Percentiles rank a stretch among this genome's conserved stretches.
These are phyloP conservation scores for Heliconius hermathena DNA, from an alignment of 1,140 invertebrate genomes.

Conservation along the genomic window DNA sequence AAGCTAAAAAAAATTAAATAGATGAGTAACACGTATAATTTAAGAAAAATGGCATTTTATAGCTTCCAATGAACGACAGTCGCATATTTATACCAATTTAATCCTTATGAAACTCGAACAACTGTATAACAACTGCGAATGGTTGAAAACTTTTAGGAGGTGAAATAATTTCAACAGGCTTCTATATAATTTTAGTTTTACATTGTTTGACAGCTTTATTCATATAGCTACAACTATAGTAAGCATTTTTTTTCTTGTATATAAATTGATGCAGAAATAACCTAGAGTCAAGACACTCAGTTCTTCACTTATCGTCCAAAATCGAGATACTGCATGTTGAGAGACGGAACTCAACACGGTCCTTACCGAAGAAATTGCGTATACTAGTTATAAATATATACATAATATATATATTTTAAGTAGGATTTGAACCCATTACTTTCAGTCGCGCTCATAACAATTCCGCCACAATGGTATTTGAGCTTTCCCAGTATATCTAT, in stretches of 20 bases:
- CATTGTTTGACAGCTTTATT: not conserved
- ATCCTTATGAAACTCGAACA: constrained; percentile 12
- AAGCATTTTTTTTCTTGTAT: too few species aligned
- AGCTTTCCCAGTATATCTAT: not conserved
- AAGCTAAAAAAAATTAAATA: too few species aligned
- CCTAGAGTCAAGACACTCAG: too few species aligned
- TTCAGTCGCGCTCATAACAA: not conserved
- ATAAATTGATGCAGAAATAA: too few species aligned
- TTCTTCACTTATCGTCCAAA: too few species aligned
- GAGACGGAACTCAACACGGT: too few species aligned
- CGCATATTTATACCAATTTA: constrained; percentile 9
- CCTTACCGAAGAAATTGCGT: too few species aligned
- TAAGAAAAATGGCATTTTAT: not conserved
- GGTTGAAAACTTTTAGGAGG: constrained; percentile 1
- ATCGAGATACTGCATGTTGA: too few species aligned
- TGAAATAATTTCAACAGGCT: not conserved
- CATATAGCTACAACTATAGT: not conserved
- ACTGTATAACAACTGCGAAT: constrained; percentile 5
- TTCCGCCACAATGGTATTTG: not conserved
- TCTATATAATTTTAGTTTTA: not conserved
- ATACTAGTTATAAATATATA: too few species aligned
- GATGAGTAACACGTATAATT: too few species aligned
- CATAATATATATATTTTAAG: too few species aligned
- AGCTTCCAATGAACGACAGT: not conserved
- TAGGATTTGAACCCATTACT: not conserved